These are phyloP conservation scores for Pyralis farinalis DNA, from an alignment of 2,888 invertebrate genomes.

Conservation along the genomic window DNA sequence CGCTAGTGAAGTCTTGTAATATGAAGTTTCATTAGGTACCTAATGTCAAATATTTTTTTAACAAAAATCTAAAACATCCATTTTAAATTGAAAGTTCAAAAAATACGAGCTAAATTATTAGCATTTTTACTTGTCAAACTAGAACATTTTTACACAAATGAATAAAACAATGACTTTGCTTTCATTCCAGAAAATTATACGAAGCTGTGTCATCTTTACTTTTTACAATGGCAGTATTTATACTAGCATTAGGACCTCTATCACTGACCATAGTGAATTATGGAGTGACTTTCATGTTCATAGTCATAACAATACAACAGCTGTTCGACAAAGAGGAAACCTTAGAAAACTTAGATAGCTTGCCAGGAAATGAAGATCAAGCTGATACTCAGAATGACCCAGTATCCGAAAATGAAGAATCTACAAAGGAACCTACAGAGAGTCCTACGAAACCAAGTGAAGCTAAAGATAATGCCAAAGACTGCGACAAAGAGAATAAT, in stretches of 20 bases:
- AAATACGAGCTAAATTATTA: too few relatives aligned
- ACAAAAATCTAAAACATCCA: too few relatives aligned
- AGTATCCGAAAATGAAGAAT: neutral
- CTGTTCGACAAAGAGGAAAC: constrained; percentile 47
- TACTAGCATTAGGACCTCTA: constrained; percentile 81
- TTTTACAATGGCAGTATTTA: constrained; percentile 75
- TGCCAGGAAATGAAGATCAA: constrained; percentile 7
- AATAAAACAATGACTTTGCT: constrained; percentile 5
- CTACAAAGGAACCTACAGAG: constrained; percentile 3
- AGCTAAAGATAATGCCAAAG: constrained; percentile 14
- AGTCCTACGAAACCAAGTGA: neutral
- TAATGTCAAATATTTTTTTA: too few relatives aligned
- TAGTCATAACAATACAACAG: constrained; percentile 81
- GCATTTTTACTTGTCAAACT: too few relatives aligned
- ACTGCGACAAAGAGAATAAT: constrained; percentile 14
- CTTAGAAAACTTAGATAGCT: constrained; percentile 6
- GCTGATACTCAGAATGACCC: constrained; percentile 10
- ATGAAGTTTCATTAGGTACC: too few relatives aligned
- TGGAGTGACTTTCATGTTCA: constrained; percentile 77
- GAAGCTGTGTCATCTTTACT: constrained; percentile 64
- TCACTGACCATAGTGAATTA: constrained; percentile 82
- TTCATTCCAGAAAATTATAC: constrained; percentile 70
- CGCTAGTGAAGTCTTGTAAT: too few relatives aligned
- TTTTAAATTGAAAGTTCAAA: too few relatives aligned
- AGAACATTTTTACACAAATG: neutral